phyloP scores from a whole-genome alignment of 2,797 vertebrate genomes.

The Octomys mimax region DNA sequence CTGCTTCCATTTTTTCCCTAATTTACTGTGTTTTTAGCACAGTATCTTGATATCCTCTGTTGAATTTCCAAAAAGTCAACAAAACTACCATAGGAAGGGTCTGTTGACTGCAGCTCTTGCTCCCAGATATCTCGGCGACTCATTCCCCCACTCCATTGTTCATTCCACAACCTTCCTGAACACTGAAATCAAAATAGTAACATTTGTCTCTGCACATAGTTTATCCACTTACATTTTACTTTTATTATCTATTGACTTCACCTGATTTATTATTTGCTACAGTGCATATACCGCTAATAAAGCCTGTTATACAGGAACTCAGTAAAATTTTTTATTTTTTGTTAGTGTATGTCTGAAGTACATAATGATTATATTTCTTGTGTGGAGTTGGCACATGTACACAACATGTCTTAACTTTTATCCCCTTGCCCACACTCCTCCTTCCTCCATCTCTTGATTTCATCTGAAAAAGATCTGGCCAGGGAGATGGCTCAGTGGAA shows the following conservation, averaged over 20 bases:
- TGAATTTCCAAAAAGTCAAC: background rate
- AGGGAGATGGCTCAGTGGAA: too few species aligned
- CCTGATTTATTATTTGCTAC: background rate
- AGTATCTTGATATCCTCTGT: background rate
- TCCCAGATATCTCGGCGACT: background rate
- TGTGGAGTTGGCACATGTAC: background rate
- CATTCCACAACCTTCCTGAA: background rate
- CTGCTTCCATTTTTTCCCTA: background rate
- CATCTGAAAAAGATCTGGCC: background rate
- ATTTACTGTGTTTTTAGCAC: fast-evolving
- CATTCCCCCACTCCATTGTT: background rate
- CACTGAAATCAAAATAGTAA: background rate
- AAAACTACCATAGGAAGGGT: fast-evolving
- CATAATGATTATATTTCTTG: background rate
- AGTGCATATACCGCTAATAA: background rate
- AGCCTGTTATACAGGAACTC: background rate
- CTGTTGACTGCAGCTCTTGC: background rate
- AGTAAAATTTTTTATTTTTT: background rate
- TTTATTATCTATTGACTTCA: background rate
- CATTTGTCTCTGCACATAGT: background rate
- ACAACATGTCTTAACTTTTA: background rate
- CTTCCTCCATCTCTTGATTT: background rate
- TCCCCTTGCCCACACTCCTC: background rate
- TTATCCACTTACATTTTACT: background rate
- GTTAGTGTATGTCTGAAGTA: background rate